Evolutionary conservation across 2,888 invertebrate species (phyloP).

Genomic region (Pollenia amentaria): DNA sequence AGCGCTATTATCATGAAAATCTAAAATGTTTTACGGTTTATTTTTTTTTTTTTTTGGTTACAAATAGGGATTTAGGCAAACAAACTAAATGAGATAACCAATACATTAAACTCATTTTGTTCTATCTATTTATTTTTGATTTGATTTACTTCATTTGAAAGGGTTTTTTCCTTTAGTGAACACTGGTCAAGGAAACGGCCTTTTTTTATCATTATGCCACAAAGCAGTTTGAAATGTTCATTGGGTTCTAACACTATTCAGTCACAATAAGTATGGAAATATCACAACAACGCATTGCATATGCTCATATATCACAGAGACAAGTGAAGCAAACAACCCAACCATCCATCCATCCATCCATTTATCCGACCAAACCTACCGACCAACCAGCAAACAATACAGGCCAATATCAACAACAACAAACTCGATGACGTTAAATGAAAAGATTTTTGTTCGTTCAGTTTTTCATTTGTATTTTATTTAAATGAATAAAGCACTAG

Average conservation of each 20-base stretch:
- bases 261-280: conserved; percentile 41
- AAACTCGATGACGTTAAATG: conserved; percentile 66
- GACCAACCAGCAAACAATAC: conserved; percentile 53
- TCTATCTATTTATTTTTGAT: too few relatives aligned
- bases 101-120: too few relatives aligned
- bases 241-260: conserved; percentile 14
- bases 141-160: too few relatives aligned
- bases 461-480: conserved; percentile 42
- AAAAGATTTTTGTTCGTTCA: conserved; percentile 61
- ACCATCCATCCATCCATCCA: conserved; percentile 29
- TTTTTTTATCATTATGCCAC: too few relatives aligned
- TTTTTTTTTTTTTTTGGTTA: too few relatives aligned
- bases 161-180: too few relatives aligned
- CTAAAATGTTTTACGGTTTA: too few relatives aligned
- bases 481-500: conserved; percentile 63
- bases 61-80: too few relatives aligned
- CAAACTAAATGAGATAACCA: too few relatives aligned
- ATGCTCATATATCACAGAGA: conserved; percentile 71
- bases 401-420: conserved; percentile 31
- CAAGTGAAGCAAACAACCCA: conserved; percentile 66
- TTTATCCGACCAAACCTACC: conserved; percentile 34
- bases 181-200: too few relatives aligned
- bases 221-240: conserved; percentile 13
- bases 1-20: too few relatives aligned
- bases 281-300: conserved; percentile 60